A percentile compares a stretch with the other conserved stretches of the same genome.
Evolutionary conservation across 2,888 invertebrate genomes (phyloP).

Genomic region (Drosophila paramelanica): DNA sequence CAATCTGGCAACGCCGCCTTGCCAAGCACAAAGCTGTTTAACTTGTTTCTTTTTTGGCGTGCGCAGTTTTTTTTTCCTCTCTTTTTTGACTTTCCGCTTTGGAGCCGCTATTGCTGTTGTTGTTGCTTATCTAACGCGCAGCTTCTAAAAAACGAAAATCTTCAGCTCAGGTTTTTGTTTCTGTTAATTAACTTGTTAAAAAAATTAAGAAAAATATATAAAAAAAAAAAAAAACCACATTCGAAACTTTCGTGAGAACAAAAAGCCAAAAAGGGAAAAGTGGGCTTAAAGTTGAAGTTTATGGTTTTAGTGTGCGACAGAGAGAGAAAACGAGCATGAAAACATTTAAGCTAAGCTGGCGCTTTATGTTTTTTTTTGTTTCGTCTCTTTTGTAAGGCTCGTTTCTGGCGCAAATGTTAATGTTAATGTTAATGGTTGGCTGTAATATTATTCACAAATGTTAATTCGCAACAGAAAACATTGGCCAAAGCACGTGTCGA

Average conservation of each 20-base stretch:
- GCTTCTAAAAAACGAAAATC: constrained; percentile 47
- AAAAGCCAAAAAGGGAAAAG: constrained; percentile 39
- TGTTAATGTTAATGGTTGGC: constrained; percentile 8
- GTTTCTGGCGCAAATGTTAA: neutral
- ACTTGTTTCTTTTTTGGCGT: constrained; percentile 78
- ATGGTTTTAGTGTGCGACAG: constrained; percentile 14
- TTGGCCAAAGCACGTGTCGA: constrained; percentile 45
- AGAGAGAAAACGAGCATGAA: neutral
- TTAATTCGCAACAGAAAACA: constrained; percentile 27
- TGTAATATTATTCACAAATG: constrained; percentile 21
- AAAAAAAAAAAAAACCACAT: constrained; percentile 18
- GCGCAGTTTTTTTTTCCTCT: constrained; percentile 65
- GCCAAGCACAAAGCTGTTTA: constrained; percentile 68
- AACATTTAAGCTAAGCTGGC: neutral
- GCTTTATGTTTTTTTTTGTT: constrained; percentile 20
- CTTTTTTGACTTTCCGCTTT: constrained; percentile 58
- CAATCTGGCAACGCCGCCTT: constrained; percentile 68
- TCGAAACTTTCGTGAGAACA: constrained; percentile 52
- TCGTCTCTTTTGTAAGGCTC: constrained; percentile 1
- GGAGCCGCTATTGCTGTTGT: constrained; percentile 28
- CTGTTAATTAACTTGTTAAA: constrained; percentile 73
- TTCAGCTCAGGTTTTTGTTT: constrained; percentile 25
- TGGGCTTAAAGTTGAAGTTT: constrained; percentile 22
- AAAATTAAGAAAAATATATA: constrained; percentile 14
- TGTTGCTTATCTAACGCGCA: constrained; percentile 58